Conservation (phyloP, 2,113 vertebrate genomes). For the Toxostoma redivivum region DNA sequence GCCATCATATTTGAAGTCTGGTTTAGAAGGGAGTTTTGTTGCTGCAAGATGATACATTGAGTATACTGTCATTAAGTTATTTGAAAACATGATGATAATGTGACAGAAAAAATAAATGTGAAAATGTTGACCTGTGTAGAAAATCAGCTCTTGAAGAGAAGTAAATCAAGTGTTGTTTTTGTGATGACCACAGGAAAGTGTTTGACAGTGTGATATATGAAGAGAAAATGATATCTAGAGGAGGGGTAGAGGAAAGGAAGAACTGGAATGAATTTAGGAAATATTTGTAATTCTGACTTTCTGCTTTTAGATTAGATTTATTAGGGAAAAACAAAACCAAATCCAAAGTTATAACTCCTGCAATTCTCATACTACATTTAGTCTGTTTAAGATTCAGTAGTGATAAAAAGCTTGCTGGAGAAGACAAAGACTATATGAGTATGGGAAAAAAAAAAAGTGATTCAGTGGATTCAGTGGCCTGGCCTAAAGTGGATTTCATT, state of each 20-base stretch:
- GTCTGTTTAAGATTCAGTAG: neutral
- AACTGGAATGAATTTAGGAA: neutral
- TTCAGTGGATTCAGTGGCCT: neutral
- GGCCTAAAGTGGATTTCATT: neutral
- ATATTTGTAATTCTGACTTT: neutral
- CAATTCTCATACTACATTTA: neutral
- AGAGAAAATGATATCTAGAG: neutral
- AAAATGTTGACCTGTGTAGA: neutral
- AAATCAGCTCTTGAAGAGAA: neutral
- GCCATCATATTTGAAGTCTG: neutral
- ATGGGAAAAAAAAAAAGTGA: neutral
- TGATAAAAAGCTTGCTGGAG: neutral
- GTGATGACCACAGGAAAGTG: neutral
- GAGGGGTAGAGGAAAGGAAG: neutral
- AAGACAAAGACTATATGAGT: neutral
- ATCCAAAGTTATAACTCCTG: neutral
- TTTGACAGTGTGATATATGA: neutral
- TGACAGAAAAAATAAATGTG: neutral
- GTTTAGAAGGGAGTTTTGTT: neutral
- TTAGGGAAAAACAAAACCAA: neutral
- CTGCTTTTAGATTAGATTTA: neutral
- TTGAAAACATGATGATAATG: conserved; percentile 14
- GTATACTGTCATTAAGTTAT: neutral
- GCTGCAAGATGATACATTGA: neutral
- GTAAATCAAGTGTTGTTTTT: neutral